phyloP scores from a whole-genome alignment of 2,888 invertebrate genomes.

The Drosophila robusta region DNA sequence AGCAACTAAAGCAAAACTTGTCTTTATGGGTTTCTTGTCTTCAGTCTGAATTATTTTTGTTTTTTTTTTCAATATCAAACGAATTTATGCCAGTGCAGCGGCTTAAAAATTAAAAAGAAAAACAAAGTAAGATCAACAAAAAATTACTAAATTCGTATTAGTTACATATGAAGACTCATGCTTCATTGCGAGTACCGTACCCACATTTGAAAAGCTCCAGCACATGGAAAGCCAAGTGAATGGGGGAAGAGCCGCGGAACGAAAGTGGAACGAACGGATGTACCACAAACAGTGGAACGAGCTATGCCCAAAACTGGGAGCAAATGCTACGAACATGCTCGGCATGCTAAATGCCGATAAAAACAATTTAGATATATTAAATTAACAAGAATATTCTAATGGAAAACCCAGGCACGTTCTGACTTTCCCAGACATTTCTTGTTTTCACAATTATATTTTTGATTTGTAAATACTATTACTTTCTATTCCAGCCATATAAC shows the following conservation, averaged over 20 bases:
- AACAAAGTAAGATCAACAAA: conserved; percentile 25
- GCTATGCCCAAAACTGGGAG: conserved; percentile 27
- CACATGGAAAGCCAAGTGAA: conserved; percentile 46
- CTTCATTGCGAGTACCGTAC: conserved; percentile 30
- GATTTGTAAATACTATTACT: conserved; percentile 8
- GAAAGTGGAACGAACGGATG: conserved; percentile 79
- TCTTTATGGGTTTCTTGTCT: conserved; percentile 47
- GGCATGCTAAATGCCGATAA: conserved; percentile 24
- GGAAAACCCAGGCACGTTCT: conserved; percentile 23
- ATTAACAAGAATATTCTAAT: conserved; percentile 30
- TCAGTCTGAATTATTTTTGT: not conserved
- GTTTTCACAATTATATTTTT: not conserved
- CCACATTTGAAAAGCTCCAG: conserved; percentile 18
- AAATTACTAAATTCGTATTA: conserved; percentile 59
- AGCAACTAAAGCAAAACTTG: conserved; percentile 28
- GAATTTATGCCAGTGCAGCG: conserved; percentile 54
- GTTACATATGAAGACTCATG: conserved; percentile 36
- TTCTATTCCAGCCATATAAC: not conserved
- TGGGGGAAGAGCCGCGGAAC: conserved; percentile 47
- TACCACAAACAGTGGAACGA: conserved; percentile 62
- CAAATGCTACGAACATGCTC: conserved; percentile 9
- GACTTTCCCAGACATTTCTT: not conserved
- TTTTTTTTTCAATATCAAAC: conserved; percentile 39
- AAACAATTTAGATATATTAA: not conserved
- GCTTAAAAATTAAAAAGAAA: conserved; percentile 21